Evolutionary conservation across 2,113 vertebrate species (phyloP).

Genomic region (Verasper variegatus): DNA sequence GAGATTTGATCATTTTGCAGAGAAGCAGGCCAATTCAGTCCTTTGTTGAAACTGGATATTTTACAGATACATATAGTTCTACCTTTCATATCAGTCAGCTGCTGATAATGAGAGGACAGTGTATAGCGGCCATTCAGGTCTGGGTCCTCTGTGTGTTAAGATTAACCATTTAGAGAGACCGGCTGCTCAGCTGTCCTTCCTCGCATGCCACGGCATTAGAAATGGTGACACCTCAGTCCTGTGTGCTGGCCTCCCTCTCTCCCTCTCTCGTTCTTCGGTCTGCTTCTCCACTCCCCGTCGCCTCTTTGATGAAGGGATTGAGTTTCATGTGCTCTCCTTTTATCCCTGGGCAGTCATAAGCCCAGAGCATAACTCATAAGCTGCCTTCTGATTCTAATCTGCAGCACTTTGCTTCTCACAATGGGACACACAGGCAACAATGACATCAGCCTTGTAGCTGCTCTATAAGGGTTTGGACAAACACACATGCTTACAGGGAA

Average conservation of each 20-base stretch:
- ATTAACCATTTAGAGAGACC: conserved; percentile 72
- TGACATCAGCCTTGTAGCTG: conserved; percentile 77
- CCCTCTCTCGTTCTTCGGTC: conserved; percentile 45
- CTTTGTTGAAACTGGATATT: not conserved
- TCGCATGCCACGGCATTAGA: conserved; percentile 77
- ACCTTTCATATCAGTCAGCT: not conserved
- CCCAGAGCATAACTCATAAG: conserved; percentile 79
- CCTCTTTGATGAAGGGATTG: conserved; percentile 84
- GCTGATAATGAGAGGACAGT: conserved; percentile 27
- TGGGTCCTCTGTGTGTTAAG: conserved; percentile 61
- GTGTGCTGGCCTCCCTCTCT: conserved; percentile 32
- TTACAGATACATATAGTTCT: not conserved
- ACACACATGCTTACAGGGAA: conserved; percentile 27
- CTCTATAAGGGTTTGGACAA: conserved; percentile 28
- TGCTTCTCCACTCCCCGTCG: conserved; percentile 63
- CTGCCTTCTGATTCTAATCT: conserved; percentile 78
- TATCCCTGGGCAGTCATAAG: conserved; percentile 80
- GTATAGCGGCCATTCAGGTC: conserved; percentile 16
- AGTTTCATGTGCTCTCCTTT: conserved; percentile 83
- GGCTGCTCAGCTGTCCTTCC: conserved; percentile 80
- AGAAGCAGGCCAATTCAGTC: not conserved
- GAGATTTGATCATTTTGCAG: not conserved
- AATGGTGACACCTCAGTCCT: conserved; percentile 78
- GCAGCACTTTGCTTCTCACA: conserved; percentile 60
- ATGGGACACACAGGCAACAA: conserved; percentile 71